These are phyloP conservation scores for Anastatus disparis DNA, from an alignment of 1,140 invertebrate genomes.

Conservation along the genomic window DNA sequence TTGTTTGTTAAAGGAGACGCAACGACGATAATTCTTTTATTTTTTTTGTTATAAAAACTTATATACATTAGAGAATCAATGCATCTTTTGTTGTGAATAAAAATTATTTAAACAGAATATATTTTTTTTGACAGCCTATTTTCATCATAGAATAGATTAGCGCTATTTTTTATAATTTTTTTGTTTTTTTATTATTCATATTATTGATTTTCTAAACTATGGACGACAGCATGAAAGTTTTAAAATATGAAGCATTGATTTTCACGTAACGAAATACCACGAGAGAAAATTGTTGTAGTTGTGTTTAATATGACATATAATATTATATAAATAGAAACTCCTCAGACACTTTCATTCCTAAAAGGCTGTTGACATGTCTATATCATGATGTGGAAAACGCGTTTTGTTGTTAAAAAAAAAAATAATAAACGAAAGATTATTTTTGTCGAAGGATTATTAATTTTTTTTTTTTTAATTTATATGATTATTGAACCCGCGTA, in stretches of 20 bases:
- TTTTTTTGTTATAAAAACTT: neutral
- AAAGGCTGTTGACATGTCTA: constrained; percentile 23
- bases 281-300: constrained; percentile 11
- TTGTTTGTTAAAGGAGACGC: constrained; percentile 40
- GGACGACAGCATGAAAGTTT: neutral
- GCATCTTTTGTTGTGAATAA: neutral
- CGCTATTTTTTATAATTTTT: neutral
- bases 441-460: neutral
- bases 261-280: neutral
- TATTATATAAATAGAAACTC: constrained; percentile 8
- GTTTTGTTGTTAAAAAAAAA: constrained; percentile 9
- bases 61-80: constrained; percentile 16
- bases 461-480: neutral
- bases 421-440: too few relatives aligned
- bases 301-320: constrained; percentile 9
- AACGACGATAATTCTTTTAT: constrained; percentile 15
- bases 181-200: neutral
- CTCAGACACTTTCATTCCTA: constrained; percentile 6
- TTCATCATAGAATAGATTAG: too few relatives aligned
- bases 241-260: neutral
- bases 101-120: too few relatives aligned
- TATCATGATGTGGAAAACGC: neutral
- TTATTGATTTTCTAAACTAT: neutral
- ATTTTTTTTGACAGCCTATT: too few relatives aligned
- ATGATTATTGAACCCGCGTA: neutral